Base-by-base conservation (phyloP, 2,113 vertebrate genomes). In the Danionella cerebrum region DNA sequence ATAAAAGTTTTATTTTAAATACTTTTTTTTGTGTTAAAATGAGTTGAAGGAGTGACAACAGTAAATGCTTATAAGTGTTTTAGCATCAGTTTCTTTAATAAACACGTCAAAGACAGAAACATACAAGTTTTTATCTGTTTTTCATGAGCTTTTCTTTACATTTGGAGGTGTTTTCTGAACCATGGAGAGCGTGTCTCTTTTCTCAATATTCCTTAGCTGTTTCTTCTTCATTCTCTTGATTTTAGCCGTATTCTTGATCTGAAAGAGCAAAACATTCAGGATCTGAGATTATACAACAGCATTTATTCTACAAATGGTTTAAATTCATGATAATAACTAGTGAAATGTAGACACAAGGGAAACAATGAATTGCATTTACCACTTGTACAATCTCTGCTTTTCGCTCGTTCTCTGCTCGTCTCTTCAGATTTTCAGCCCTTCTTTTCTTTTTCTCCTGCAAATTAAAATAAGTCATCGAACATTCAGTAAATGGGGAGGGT, bases 191-290 rank as follows among this genome's bases (percentile, higher is more conserved):
- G 95, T 97, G 70, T 98, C 95, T 69, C 94, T 81, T 82, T 98
- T 98, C 75, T 93, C 87, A 1, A 96, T 81, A 35, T 84, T 84
- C 47, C 94, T 88, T 12, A 98, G 84, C 11, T 94, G 91, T 73
- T 96, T 88, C 89, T 94, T 98, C 86, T 92, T 96, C 14, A 91
- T 93, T 57, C 92, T 84, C 83, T 94, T 98, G 36, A 98, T 87
- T 77, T 98, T 98, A 33, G 90, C 2, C 0, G 94, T 93, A 78
- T 96, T 97, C 2, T 87, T 89, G 84, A 98, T 96, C 95, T 97
- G 79, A 10, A 18, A 58, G 22, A 2, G 36, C n/a, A n/a, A n/a
- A 39, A 8, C 16, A n/a, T 8, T 4, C 5, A 33, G 29, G 9
- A 9, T 6, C 5, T 33, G 5, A 33, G 29, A 33, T 33, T 33